Conservation (phyloP, 1,140 invertebrate genomes). For the Berghia stephanieae region DNA sequence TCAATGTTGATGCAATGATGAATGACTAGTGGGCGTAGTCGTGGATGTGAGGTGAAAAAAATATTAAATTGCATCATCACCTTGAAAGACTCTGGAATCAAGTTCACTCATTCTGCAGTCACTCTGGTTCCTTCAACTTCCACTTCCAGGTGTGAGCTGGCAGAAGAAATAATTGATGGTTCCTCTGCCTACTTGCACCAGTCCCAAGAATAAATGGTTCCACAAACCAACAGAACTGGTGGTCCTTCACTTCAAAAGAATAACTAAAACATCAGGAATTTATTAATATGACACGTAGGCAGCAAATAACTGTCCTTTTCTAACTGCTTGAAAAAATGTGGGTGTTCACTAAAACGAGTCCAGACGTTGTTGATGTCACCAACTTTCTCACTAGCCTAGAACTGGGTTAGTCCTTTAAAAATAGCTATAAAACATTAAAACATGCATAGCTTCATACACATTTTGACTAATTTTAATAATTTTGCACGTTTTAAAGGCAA, state of each 20-base stretch:
- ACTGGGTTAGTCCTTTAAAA: constrained; percentile 23
- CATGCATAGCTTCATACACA: neutral
- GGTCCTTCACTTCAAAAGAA: constrained; percentile 20
- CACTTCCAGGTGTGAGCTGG: constrained; percentile 5
- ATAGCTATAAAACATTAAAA: no score
- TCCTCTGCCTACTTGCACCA: constrained; percentile 24
- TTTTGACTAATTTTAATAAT: neutral
- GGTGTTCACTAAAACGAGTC: constrained; percentile 27
- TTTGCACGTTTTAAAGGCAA: constrained; percentile 19
- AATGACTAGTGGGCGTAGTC: constrained; percentile 30
- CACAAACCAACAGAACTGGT: constrained; percentile 23
- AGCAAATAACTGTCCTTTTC: constrained; percentile 26
- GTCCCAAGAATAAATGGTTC: constrained; percentile 9
- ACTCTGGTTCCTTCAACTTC: constrained; percentile 17
- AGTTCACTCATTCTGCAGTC: constrained; percentile 36
- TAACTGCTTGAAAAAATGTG: constrained; percentile 33
- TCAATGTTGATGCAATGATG: constrained; percentile 33
- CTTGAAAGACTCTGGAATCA: constrained; percentile 36
- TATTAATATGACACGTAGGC: constrained; percentile 39
- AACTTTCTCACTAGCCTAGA: constrained; percentile 34
- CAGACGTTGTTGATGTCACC: constrained; percentile 38
- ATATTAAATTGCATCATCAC: constrained; percentile 36
- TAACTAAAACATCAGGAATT: constrained; percentile 32
- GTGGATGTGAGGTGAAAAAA: constrained; percentile 24
- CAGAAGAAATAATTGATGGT: constrained; percentile 21